Evolutionary conservation across 1,140 invertebrate genomes (phyloP), one percentile per base, ranked within the genome.

Genomic region (Drosophila rufa): DNA sequence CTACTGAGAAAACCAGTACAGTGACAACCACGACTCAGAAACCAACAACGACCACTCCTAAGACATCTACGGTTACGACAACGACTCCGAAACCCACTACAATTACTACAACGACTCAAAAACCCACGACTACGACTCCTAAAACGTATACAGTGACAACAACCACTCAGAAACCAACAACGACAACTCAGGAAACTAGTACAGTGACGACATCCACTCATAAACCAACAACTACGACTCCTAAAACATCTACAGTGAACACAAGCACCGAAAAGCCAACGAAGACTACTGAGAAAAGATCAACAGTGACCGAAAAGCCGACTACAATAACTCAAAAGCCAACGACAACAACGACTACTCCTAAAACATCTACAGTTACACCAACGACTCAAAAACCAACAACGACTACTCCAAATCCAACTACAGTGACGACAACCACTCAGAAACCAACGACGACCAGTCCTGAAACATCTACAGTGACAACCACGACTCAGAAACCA

Each of bases 41-140:
- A n/a, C 45, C 50, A 38, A 61, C 58, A 15, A 42, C 47, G 3
- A 64, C 48, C 50, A 57, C 74, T n/a, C n/a, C n/a, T n/a, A n/a
- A n/a, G n/a, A n/a, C n/a, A n/a, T n/a, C 57, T 6, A 45, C 66
- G 9, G 17, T 9, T 8, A 33, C 56, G 14, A 15, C 36, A 1
- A 40, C 46, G 3, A 64, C 48, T 19, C 42, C 25, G 1, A 14
- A 9, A 46, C 33, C 25, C 0, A 43, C 62, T 25, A 74, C 59
- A 38, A 14, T 55, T 1, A 94, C 94, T 60, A 93, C 95, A 82
- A 94, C 94, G 22, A 94, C 94, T 74, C 93, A 93, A 61, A 93
- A 93, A 78, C 93, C 33, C 8, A 36, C 33, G 8, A 36, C 45
- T 1, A 64, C 36, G 9, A 64, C 48, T 19, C 42, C 25, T 4